Conservation (phyloP, 2,113 vertebrate genomes). For the Sturnus vulgaris region DNA sequence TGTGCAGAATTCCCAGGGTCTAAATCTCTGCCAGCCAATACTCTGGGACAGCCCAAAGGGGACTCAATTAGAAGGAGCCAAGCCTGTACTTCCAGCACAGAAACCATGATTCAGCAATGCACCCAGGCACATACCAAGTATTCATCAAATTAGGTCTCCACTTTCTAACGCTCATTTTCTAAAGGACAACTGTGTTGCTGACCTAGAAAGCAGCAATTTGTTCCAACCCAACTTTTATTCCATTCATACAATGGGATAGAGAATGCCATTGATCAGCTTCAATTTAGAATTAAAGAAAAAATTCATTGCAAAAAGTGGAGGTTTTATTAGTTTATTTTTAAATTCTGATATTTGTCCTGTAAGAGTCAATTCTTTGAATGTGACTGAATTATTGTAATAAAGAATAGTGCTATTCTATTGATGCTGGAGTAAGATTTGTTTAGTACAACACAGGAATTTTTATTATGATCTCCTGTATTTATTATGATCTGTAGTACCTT, state of each 20-base stretch:
- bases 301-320: background rate
- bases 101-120: slow-evolving; percentile 23
- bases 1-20: background rate
- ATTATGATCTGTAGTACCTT: background rate
- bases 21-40: background rate
- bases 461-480: background rate
- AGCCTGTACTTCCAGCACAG: background rate
- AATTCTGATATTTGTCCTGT: background rate
- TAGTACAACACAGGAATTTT: background rate
- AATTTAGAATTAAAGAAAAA: background rate
- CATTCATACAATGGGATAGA: background rate
- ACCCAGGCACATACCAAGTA: background rate
- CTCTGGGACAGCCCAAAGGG: background rate
- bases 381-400: background rate
- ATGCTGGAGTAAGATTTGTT: background rate
- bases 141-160: background rate
- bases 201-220: background rate
- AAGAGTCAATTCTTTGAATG: background rate
- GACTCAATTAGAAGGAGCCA: background rate
- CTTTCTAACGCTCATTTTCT: background rate
- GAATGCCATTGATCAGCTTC: background rate
- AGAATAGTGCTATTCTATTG: background rate
- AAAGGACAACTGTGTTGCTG: background rate
- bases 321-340: background rate
- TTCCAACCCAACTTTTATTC: background rate